Conservation (phyloP, 2,113 vertebrate species). For the Uropsilus gracilis region DNA sequence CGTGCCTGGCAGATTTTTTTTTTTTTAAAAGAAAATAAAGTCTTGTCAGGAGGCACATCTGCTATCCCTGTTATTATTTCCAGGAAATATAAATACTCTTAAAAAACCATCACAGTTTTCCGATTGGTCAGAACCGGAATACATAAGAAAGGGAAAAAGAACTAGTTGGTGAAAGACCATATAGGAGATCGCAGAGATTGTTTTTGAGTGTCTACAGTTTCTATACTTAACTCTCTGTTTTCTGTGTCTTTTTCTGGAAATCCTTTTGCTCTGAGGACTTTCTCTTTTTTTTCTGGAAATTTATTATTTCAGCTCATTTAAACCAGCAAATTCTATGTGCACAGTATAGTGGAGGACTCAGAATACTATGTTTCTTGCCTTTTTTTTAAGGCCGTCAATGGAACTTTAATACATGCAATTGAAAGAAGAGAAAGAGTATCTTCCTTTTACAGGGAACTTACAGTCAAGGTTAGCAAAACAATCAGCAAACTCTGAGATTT, state of each 20-base stretch:
- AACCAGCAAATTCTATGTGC: neutral
- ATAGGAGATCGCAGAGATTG: neutral
- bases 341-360: neutral
- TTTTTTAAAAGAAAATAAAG: neutral
- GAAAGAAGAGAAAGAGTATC: too few species aligned
- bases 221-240: neutral
- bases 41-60: neutral
- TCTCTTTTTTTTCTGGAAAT: neutral
- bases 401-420: too few species aligned
- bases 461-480: neutral
- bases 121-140: neutral
- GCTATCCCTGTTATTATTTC: neutral
- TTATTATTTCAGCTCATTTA: neutral
- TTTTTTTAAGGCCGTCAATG: too few species aligned
- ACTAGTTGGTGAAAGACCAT: neutral
- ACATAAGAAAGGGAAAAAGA: neutral
- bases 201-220: neutral
- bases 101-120: neutral
- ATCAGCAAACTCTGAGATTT: neutral
- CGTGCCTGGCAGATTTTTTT: too few species aligned
- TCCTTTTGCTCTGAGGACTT: neutral
- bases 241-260: constrained; percentile 29
- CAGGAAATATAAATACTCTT: neutral
- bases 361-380: neutral
- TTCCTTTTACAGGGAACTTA: neutral